These are phyloP conservation scores for Aphelenchoides fujianensis DNA, from an alignment of 1,140 invertebrate genomes.

Conservation along the genomic window DNA sequence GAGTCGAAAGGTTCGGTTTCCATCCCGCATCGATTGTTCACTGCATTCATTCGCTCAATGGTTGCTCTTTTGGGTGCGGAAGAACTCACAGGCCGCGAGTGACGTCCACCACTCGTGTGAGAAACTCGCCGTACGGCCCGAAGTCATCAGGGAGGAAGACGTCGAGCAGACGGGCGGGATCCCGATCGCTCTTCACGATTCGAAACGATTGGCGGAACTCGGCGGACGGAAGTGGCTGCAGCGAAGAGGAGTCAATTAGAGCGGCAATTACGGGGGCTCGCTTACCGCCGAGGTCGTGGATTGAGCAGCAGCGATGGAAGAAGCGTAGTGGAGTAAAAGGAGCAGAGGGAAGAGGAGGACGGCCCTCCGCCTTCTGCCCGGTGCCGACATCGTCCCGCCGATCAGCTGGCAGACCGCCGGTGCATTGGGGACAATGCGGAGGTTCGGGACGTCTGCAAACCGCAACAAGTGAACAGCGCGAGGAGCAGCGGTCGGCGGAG, in stretches of 20 bases:
- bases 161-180: constrained; percentile 18
- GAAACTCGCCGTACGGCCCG: constrained; percentile 47
- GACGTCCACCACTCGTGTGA: constrained; percentile 54
- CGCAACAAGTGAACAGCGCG: too few relatives aligned
- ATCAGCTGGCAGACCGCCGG: too few relatives aligned
- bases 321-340: background rate
- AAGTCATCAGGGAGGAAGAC: constrained; percentile 19
- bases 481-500: too few relatives aligned
- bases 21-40: constrained; percentile 43
- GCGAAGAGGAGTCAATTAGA: background rate
- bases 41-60: constrained; percentile 34
- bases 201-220: constrained; percentile 8
- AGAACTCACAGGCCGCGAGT: constrained; percentile 42
- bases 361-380: too few relatives aligned
- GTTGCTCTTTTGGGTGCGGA: background rate
- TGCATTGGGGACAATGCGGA: too few relatives aligned
- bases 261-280: background rate
- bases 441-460: too few relatives aligned
- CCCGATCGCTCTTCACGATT: constrained; percentile 13
- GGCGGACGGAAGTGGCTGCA: background rate
- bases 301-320: background rate
- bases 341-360: background rate
- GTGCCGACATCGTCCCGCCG: too few relatives aligned
- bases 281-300: background rate
- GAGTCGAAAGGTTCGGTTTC: constrained; percentile 51